These are phyloP conservation scores for Donacobius atricapilla DNA, from an alignment of 2,113 vertebrate species.

Conservation along the genomic window DNA sequence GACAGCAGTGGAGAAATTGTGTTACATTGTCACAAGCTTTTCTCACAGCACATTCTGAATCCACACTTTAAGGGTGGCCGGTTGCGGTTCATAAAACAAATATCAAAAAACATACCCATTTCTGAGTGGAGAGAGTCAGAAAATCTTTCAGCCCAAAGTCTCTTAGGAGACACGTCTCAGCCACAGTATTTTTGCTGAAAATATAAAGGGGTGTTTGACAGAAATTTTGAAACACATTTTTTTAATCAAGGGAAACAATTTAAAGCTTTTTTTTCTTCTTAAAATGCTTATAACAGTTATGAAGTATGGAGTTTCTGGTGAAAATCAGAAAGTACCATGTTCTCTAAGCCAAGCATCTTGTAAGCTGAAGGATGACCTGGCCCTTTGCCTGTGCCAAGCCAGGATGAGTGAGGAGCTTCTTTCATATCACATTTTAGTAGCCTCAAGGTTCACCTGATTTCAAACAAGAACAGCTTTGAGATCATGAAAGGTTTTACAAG, in stretches of 20 bases:
- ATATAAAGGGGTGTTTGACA: neutral
- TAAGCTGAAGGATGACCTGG: neutral
- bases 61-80: neutral
- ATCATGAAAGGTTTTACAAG: neutral
- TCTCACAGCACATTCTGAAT: neutral
- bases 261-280: neutral
- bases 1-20: neutral
- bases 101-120: neutral
- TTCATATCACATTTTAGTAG: neutral
- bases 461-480: neutral
- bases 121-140: neutral
- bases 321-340: neutral
- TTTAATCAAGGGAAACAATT: neutral
- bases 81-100: neutral
- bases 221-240: neutral
- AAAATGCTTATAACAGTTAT: neutral
- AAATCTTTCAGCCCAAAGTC: neutral
- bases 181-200: neutral
- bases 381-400: accelerated
- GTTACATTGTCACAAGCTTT: neutral
- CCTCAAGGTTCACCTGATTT: neutral
- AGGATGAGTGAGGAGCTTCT: neutral
- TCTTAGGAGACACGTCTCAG: neutral
- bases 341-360: neutral
- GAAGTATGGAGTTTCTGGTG: neutral